Base-by-base conservation (phyloP, 2,113 vertebrate species). In the Aldabrachelys gigantea region DNA sequence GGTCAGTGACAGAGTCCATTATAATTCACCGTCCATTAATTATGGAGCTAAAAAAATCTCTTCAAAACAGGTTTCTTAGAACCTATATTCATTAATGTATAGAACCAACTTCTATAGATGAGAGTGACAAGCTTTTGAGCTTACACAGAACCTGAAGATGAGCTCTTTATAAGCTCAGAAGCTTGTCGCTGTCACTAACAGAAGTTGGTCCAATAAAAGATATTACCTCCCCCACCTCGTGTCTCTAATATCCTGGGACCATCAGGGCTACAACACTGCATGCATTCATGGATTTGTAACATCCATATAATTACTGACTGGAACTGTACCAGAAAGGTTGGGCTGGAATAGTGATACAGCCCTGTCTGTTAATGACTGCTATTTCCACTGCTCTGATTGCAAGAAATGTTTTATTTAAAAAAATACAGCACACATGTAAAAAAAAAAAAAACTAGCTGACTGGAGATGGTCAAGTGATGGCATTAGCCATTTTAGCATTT, bases 291-390 rank as follows among this genome's bases (percentile, higher is more conserved):
- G 84, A 83, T 97, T 98, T 91, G 94, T 93, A 96, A 94, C 96
- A 96, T 97, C 96, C 87, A 47, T 65, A 75, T 96, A 97, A 97
- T 98, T 97, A 97, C 94, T 57, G 83, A 90, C 91, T 97, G 91
- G 84, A 95, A 94, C 92, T 62, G 94, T 95, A 94, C 65, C 92
- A 89, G 92, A 87, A 88, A 85, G 91, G 93, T 17, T 89, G 95
- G 85, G 95, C 93, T 92, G 94, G 91, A 94, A 76, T 95, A 98
- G 95, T 86, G 96, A 97, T 98, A 96, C 24, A 9, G 50, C 80
- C 75, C 50, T 72, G 87, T 29, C 93, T 84, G 87, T 65, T 96
- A 89, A 96, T 35, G 91, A 96, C 95, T 54, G 31, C 54, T 53
- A 24, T 90, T 89, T 69, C 81, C 19, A 44, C 53, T 3, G 24